Percentiles rank a stretch among this genome's conserved stretches.
These are phyloP conservation scores for Eumaeus atala DNA, from an alignment of 1,140 invertebrate genomes.

Conservation along the genomic window DNA sequence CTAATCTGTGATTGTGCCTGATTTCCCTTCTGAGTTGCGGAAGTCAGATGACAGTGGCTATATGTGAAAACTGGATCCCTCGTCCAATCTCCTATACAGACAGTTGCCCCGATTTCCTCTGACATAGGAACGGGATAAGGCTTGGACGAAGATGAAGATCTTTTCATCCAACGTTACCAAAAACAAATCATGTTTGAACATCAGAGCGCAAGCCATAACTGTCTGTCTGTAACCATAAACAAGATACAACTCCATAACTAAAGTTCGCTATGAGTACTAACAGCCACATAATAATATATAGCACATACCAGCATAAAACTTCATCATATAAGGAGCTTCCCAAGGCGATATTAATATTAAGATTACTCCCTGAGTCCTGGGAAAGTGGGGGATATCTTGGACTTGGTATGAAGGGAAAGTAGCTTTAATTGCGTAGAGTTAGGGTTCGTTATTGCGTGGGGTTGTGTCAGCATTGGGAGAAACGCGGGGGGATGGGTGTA, in stretches of 20 bases:
- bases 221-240: background rate
- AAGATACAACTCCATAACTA: conserved; percentile 10
- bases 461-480: conserved; percentile 24
- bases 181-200: too few species aligned
- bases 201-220: too few species aligned
- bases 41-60: too few species aligned
- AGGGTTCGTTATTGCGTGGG: conserved; percentile 23
- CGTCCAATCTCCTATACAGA: too few species aligned
- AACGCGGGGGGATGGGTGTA: conserved; percentile 45
- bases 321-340: conserved; percentile 54
- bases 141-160: too few species aligned
- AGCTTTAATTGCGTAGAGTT: conserved; percentile 17
- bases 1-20: too few species aligned
- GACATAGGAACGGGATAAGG: too few species aligned
- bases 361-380: conserved; percentile 54
- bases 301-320: conserved; percentile 54
- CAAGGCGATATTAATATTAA: conserved; percentile 72
- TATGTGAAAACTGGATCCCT: too few species aligned
- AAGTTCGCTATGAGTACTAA: conserved; percentile 22
- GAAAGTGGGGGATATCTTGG: conserved; percentile 30
- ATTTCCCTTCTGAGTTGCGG: too few species aligned
- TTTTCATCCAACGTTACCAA: too few species aligned
- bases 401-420: conserved; percentile 7
- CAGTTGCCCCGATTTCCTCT: too few species aligned
- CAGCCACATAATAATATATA: conserved; percentile 47